Percentiles rank a stretch among this genome's conserved stretches.
Conservation (phyloP, 2,888 invertebrate genomes). For the Lithophane semibrunnea region DNA sequence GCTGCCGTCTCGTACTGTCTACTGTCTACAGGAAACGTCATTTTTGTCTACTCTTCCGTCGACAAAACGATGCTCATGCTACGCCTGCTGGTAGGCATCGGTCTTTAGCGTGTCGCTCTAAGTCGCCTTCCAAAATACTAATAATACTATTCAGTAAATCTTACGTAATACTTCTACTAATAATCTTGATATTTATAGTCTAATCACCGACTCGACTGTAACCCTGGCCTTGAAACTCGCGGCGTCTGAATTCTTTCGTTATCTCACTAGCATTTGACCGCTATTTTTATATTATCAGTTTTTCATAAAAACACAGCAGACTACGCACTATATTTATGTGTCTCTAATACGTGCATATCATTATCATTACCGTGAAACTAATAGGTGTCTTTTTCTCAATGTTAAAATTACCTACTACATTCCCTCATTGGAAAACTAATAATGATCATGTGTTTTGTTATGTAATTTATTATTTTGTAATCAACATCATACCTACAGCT, state of each 20-base stretch:
- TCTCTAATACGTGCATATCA: conserved; percentile 58
- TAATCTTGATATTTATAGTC: conserved; percentile 35
- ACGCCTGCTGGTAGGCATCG: too few species aligned
- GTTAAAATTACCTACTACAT: conserved; percentile 23
- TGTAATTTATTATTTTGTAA: not conserved
- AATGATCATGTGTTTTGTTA: conserved; percentile 7
- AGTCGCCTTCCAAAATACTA: conserved; percentile 3
- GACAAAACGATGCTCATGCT: too few species aligned
- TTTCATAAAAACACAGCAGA: conserved; percentile 24
- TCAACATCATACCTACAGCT: not conserved
- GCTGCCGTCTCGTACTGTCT: too few species aligned
- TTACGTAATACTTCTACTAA: conserved; percentile 28
- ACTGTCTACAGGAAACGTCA: too few species aligned
- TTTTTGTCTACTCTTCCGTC: too few species aligned
- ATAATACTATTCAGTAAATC: not conserved
- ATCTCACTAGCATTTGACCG: conserved; percentile 52
- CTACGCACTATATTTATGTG: conserved; percentile 29
- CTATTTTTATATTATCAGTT: conserved; percentile 45
- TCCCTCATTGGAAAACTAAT: conserved; percentile 6
- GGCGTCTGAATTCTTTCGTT: conserved; percentile 46
- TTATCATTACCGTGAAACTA: conserved; percentile 50
- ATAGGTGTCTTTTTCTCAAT: conserved; percentile 13
- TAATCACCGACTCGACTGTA: conserved; percentile 28
- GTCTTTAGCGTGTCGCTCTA: not conserved
- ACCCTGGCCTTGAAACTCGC: conserved; percentile 40